phyloP scores from a whole-genome alignment of 2,888 invertebrate species.

The Caenorhabditis zanzibari region DNA sequence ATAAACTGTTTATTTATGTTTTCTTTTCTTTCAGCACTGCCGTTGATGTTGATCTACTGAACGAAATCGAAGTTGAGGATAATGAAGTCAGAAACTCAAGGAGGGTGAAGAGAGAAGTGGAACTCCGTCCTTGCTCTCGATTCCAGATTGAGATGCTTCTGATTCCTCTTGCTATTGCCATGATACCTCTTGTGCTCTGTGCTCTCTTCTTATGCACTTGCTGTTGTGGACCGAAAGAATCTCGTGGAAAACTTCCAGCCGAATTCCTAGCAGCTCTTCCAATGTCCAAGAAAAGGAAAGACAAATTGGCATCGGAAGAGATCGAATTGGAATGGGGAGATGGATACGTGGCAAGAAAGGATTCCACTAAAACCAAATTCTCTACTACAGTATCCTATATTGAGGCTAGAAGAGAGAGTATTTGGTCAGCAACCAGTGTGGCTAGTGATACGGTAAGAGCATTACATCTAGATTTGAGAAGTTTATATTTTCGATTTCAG shows the following conservation, averaged over 20 bases:
- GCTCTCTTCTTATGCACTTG: slow-evolving; percentile 80
- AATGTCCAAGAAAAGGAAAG: slow-evolving; percentile 64
- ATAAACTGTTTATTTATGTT: background rate
- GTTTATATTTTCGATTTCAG: slow-evolving; percentile 32
- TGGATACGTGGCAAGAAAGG: slow-evolving; percentile 75
- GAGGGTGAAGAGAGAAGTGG: slow-evolving; percentile 64
- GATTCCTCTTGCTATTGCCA: slow-evolving; percentile 79
- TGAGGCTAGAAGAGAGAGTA: slow-evolving; percentile 72
- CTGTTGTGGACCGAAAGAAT: slow-evolving; percentile 81
- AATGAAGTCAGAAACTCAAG: slow-evolving; percentile 23
- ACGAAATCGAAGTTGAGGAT: slow-evolving; percentile 64
- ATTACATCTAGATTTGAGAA: no score
- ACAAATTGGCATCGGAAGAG: slow-evolving; percentile 67
- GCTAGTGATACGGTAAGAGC: slow-evolving; percentile 62
- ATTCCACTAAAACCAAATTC: slow-evolving; percentile 76
- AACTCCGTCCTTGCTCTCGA: slow-evolving; percentile 68
- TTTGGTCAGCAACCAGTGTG: slow-evolving; percentile 70
- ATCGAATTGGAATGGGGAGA: slow-evolving; percentile 75
- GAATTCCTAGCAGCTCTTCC: slow-evolving; percentile 68
- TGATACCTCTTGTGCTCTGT: slow-evolving; percentile 80
- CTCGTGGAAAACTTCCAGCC: slow-evolving; percentile 76
- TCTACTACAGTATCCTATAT: slow-evolving; percentile 76
- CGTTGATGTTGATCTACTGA: slow-evolving; percentile 65
- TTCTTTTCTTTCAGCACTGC: slow-evolving; percentile 46
- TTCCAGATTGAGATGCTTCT: slow-evolving; percentile 75